Evolutionary conservation across 2,797 vertebrate species (phyloP).

Genomic region (Glyptemys insculpta): DNA sequence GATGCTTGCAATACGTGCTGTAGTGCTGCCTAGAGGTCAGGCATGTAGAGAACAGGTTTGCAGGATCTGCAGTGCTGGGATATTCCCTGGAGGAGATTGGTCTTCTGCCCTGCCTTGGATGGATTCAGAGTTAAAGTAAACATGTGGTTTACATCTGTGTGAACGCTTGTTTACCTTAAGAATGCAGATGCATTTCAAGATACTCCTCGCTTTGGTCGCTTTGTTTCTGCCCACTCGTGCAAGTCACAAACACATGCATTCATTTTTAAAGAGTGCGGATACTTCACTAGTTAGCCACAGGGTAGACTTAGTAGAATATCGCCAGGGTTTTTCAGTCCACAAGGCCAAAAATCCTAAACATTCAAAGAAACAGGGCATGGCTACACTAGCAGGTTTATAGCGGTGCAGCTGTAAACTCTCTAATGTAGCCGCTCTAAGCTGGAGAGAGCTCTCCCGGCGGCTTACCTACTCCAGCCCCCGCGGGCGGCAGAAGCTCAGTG

Average conservation of each 20-base stretch:
- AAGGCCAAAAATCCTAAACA: accelerated
- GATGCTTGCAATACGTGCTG: accelerated
- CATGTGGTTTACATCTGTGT: accelerated
- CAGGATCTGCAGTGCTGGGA: background rate
- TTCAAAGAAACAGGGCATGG: background rate
- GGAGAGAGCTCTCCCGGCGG: too few species aligned
- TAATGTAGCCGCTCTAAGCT: too few species aligned
- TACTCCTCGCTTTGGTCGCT: accelerated
- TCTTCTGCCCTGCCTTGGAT: background rate
- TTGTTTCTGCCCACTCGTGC: background rate
- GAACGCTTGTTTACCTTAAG: accelerated
- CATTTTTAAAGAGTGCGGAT: accelerated
- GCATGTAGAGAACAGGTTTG: background rate
- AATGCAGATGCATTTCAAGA: background rate
- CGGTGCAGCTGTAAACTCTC: too few species aligned
- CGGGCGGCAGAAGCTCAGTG: too few species aligned
- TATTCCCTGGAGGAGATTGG: background rate
- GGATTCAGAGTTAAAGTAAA: accelerated
- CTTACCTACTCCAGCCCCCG: too few species aligned
- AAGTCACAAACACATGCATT: background rate
- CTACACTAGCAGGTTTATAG: too few species aligned
- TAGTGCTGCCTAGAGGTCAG: background rate
- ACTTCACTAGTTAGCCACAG: accelerated
- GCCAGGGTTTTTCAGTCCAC: accelerated
- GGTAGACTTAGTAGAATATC: accelerated